Base-by-base conservation (phyloP, 2,797 vertebrate species). In the Anguilla pacifica region DNA sequence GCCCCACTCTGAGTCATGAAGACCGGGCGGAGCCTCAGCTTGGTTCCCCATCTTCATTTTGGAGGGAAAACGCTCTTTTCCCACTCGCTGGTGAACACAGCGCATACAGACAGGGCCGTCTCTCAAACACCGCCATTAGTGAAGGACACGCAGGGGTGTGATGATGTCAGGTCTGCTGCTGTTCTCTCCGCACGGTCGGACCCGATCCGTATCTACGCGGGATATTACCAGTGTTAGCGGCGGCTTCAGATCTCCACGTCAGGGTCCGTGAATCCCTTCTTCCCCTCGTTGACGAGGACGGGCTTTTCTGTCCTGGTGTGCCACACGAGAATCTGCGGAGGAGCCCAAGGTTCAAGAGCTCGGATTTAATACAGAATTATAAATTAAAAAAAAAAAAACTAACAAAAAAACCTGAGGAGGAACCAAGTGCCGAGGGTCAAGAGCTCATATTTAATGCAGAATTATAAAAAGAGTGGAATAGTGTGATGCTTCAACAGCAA, bases 251-350 rank as follows among this genome's bases (percentile, higher is more conserved):
- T 96, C 93, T 98, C 97, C 91, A 97, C 93, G 25, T 95, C 96
- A 85, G 94, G 93, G 91, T 98, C 96, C 85, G 97, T 97, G 94
- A 98, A 98, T 94, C 97, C 97, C 91, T 95, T 97, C 93, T 96
- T 97, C 91, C 97, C 97, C 95, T 98, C 97, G 22, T 98, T 97
- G 89, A 96, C 96, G 83, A 98, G 94, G 82, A 95, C 95, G 55
- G 97, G 97, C 88, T 95, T 97, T 93, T 98, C 97, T 2, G 97
- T 98, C 89, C 97, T 95, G 25, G 97, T 98, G 94, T 98, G 97
- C 97, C 97, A 98, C 85, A 98, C 97, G 93, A 98, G 95, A 90
- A 98, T 94, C 97, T 98, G 94, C 15, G 86, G 55, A 83, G 74
- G 85, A 49, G 19, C 22, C 39, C 39, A 43, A 7, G 3, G 22